Base-by-base conservation (phyloP, 2,797 vertebrate species). In the Myripristis jacobus region DNA sequence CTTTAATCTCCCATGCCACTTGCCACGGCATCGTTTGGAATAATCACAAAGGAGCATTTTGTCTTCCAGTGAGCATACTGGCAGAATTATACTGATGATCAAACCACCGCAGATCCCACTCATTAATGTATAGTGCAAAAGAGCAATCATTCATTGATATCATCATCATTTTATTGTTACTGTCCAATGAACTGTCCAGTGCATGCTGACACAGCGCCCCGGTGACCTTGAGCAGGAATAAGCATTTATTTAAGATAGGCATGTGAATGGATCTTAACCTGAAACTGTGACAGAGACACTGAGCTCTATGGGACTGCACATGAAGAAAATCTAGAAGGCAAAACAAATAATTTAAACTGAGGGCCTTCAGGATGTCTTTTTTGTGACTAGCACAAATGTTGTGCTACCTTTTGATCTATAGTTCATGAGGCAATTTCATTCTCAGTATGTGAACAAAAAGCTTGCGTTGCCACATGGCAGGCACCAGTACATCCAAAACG, bases 31-130 rank as follows among this genome's bases (percentile, higher is more conserved):
- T 71, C 46, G 29, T 63, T 77, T 66, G 16, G 66, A 56, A 66
- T 66, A 34, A 75, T 21, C 24, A 56, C 55, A 82, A 44, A 57
- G 15, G 52, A 77, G 63, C 46, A 48, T 9, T 48, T 25, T 53
- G 63, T 21, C 44, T 67, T 46, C 53, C 56, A 59, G 38, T 25
- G 13, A 44, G 38, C 15, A 43, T 41, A 21, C 25, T 59, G 36
- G 22, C 21, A 24, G 22, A 65, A 76, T 87, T 76, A 52, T 36
- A 59, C 29, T 57, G 43, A 11, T 27, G n/a, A 64, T 48, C 53
- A 15, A 52, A 56, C 66, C 43, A 65, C 57, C 46, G 31, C 15
- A 65, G 56, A 69, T 68, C 31, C 27, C 13, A 25, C 27, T 56
- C 8, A 31, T 19, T 52, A 6, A 60, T 59, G 21, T 27, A 34